Evolutionary conservation across 2,888 invertebrate species (phyloP), one percentile per base, ranked within the genome.

Genomic region (Aelia acuminata): DNA sequence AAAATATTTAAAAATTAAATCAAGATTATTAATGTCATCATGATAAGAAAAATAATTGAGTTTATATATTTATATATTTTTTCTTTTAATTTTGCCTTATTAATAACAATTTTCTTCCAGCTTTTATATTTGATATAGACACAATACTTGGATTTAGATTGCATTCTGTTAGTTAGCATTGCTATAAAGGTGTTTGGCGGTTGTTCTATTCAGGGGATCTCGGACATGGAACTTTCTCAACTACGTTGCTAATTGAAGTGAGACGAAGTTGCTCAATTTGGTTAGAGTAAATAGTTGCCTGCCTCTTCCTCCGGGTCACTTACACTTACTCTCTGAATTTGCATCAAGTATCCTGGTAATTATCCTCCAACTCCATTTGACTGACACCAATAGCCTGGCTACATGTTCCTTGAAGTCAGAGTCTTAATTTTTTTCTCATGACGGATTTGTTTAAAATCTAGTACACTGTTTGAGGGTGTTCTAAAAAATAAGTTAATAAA

Each of bases 221-320:
- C 26, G 57, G 26, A 57, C 57, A 7, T 57, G 26, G 26, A 57
- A 57, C 57, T 57, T 26, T 57, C 57, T 57, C 0, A 57, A 57
- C 57, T 57, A 57, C 57, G 57, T 57, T 26, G 57, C 57, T 57
- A 57, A 57, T 57, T 57, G 57, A 57, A 57, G n/a, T n/a, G 57
- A 18, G 57, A 13, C 57, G n/a, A 57, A 57, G 57, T 57, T 57
- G 26, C 26, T 26, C 57, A 26, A 57, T 57, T 57, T 26, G 57
- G 57, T 7, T 57, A 26, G 13, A 57, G 57, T 57, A 57, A 57
- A 57, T 57, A 57, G 57, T 57, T 57, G 15, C 4, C 11, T 4
- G 57, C 26, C 57, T n/a, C 57, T n/a, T 13, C 26, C 26, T 57
- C 57, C 26, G 26, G 57, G 57, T 26, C 26, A 57, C 26, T 57